Conservation (phyloP, 2,888 invertebrate species). For the Watsonalla cultraria region DNA sequence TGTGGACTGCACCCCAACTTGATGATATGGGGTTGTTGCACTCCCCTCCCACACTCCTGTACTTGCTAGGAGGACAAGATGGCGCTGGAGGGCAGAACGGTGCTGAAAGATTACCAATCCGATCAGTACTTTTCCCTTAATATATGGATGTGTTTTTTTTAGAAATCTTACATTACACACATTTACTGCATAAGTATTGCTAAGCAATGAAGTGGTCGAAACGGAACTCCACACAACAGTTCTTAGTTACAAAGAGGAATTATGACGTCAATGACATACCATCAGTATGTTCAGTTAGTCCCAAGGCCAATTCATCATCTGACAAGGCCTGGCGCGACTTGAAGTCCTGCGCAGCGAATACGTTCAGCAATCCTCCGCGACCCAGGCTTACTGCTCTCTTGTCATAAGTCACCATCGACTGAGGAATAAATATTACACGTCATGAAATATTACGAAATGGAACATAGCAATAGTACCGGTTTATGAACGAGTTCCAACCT, state of each 20-base stretch:
- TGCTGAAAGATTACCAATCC: slow-evolving; percentile 26
- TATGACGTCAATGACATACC: too few species aligned
- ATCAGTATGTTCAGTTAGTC: slow-evolving; percentile 49
- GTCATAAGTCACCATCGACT: slow-evolving; percentile 50
- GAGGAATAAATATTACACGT: slow-evolving; percentile 5
- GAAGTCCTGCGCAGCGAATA: slow-evolving; percentile 59
- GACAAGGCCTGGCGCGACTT: slow-evolving; percentile 51
- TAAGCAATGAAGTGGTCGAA: too few species aligned
- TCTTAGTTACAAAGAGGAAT: too few species aligned
- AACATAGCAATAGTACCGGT: too few species aligned
- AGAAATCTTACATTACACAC: too few species aligned
- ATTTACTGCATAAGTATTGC: too few species aligned
- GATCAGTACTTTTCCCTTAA: too few species aligned
- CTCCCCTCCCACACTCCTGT: slow-evolving; percentile 86
- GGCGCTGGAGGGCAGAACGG: slow-evolving; percentile 59
- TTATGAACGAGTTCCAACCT: too few species aligned
- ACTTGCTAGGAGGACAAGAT: slow-evolving; percentile 72
- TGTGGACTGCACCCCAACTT: slow-evolving; percentile 84
- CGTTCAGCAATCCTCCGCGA: slow-evolving; percentile 51
- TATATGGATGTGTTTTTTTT: too few species aligned
- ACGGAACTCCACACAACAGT: too few species aligned
- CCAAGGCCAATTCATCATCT: slow-evolving; percentile 49
- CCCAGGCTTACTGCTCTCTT: slow-evolving; percentile 37
- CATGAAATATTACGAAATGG: too few species aligned
- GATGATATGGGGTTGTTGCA: slow-evolving; percentile 87